These are phyloP conservation scores for Sylvia borin DNA, from an alignment of 2,797 vertebrate species.

Conservation along the genomic window DNA sequence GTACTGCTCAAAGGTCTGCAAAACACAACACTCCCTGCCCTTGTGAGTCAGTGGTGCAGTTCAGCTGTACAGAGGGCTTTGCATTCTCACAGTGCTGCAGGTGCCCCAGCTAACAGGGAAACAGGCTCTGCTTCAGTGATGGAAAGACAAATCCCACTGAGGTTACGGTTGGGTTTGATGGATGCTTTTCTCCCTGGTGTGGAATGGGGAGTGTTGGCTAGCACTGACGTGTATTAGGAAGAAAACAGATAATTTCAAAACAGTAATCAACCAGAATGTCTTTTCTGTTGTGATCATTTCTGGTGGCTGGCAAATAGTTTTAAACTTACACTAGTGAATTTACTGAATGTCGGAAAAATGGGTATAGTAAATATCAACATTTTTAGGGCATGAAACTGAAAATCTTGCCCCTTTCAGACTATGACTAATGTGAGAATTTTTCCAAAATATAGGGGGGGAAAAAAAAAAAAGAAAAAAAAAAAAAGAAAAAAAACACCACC, in stretches of 20 bases:
- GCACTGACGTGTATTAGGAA: background rate
- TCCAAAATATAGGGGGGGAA: too few species aligned
- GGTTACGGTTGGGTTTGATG: background rate
- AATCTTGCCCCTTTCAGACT: background rate
- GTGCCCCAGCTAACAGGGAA: background rate
- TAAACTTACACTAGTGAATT: background rate
- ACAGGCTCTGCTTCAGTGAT: fast-evolving
- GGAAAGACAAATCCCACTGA: background rate
- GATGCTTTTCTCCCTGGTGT: background rate
- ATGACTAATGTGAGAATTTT: background rate
- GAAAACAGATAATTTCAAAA: background rate
- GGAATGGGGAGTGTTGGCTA: background rate
- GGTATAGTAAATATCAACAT: background rate
- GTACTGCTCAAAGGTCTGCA: background rate
- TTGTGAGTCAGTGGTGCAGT: background rate
- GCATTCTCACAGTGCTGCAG: background rate
- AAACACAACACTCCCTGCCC: fast-evolving
- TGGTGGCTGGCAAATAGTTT: background rate
- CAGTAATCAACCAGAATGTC: background rate
- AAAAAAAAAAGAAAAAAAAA: background rate
- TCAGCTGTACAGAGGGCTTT: background rate
- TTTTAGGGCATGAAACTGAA: background rate
- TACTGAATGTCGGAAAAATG: background rate
- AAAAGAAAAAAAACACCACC: fast-evolving
- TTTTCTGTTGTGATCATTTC: background rate